Conservation (phyloP, 2,113 vertebrate species). For the Hipposideros armiger region DNA sequence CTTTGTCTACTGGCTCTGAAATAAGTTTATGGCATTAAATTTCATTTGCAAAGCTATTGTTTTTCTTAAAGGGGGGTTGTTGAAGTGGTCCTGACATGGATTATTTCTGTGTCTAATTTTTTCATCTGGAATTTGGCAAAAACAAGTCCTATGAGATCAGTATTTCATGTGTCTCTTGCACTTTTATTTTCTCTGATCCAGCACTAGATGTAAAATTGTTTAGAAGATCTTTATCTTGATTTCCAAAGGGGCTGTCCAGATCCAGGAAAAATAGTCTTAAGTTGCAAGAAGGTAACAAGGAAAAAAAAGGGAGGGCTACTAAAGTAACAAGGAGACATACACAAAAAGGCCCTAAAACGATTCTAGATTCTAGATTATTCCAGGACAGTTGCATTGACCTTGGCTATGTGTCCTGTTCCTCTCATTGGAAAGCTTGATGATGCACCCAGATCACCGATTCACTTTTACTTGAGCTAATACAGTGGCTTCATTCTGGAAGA, state of each 20-base stretch:
- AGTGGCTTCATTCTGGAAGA: background rate
- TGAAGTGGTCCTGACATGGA: background rate
- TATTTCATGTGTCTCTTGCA: background rate
- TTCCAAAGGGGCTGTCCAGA: background rate
- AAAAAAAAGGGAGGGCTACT: background rate
- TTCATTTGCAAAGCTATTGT: background rate
- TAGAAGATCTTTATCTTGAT: background rate
- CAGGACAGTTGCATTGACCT: background rate
- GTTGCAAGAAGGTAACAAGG: background rate
- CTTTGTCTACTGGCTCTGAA: background rate
- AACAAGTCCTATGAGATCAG: background rate
- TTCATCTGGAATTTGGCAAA: background rate
- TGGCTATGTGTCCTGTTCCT: background rate
- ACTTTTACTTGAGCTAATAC: background rate
- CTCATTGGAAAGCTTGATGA: background rate
- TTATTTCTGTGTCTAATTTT: background rate
- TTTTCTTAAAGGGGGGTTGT: background rate
- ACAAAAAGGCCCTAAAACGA: background rate
- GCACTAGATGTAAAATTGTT: background rate
- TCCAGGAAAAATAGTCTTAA: background rate
- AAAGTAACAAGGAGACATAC: background rate
- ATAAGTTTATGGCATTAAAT: background rate
- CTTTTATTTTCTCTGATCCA: constrained; percentile 17
- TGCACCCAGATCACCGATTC: background rate
- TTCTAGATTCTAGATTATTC: background rate